phyloP scores from a whole-genome alignment of 2,888 invertebrate genomes.

The Diploptera punctata region DNA sequence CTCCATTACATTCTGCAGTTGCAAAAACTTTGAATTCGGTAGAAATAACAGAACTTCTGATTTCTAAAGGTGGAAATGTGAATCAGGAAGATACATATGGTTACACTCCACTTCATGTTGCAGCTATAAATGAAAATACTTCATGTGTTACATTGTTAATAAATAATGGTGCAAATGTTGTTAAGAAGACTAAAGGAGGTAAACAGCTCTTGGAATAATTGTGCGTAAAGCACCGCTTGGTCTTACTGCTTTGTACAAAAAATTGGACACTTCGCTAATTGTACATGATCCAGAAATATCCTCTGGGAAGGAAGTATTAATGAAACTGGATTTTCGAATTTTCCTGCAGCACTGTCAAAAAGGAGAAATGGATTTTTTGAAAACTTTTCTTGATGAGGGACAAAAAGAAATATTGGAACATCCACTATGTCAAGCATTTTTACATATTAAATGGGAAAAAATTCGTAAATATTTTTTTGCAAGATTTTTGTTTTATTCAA shows the following conservation, averaged over 20 bases:
- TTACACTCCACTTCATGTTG: constrained; percentile 57
- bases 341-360: constrained; percentile 53
- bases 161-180: constrained; percentile 57
- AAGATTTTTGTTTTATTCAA: constrained; percentile 51
- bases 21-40: constrained; percentile 78
- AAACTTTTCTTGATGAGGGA: constrained; percentile 56
- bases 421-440: constrained; percentile 58
- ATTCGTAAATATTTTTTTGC: constrained; percentile 57
- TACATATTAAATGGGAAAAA: constrained; percentile 58
- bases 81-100: constrained; percentile 55
- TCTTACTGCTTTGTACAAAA: constrained; percentile 54
- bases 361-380: constrained; percentile 57
- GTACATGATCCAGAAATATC: constrained; percentile 46
- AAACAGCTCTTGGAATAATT: constrained; percentile 56
- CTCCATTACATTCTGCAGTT: constrained; percentile 68
- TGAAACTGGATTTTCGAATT: constrained; percentile 53
- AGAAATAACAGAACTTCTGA: constrained; percentile 51
- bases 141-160: constrained; percentile 56
- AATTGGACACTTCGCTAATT: constrained; percentile 54
- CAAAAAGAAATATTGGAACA: constrained; percentile 57
- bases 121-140: constrained; percentile 57
- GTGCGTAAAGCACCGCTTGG: constrained; percentile 57
- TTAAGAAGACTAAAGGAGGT: constrained; percentile 55
- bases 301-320: constrained; percentile 52
- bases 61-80: constrained; percentile 51